Conservation (phyloP, 2,888 invertebrate species). For the Copidosoma aretas region DNA sequence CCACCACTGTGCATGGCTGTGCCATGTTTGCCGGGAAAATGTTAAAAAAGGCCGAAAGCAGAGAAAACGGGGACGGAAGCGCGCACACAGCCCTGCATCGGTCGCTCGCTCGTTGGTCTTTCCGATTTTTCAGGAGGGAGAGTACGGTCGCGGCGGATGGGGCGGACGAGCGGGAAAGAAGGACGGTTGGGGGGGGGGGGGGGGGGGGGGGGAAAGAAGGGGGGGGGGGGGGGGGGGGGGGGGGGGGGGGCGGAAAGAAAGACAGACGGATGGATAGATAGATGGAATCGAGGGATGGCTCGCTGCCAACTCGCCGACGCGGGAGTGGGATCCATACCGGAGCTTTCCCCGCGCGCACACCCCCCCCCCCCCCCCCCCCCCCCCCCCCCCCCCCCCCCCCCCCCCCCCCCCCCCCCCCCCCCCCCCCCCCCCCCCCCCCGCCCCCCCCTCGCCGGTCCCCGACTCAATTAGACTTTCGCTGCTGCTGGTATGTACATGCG, state of each 20-base stretch:
- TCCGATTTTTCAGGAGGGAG: constrained; percentile 26
- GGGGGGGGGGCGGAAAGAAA: no score
- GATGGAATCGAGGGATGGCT: not conserved
- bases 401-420: no score
- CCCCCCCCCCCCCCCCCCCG: no score
- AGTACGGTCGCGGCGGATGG: not conserved
- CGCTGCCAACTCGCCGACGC: not conserved
- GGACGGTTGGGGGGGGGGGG: no score
- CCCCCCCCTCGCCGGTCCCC: no score
- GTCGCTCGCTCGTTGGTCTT: constrained; percentile 25
- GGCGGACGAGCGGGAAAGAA: constrained; percentile 5
- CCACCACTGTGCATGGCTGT: not conserved
- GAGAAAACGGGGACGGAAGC: constrained; percentile 1
- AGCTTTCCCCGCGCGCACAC: not conserved
- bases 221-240: no score
- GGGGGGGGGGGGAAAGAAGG: no score
- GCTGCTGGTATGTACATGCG: no score
- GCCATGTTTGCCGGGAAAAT: not conserved
- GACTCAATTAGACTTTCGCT: no score
- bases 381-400: no score
- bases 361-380: no score
- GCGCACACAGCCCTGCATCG: not conserved
- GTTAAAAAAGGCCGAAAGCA: not conserved
- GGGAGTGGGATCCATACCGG: not conserved
- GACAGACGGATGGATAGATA: no score